Evolutionary conservation across 2,113 vertebrate species (phyloP).

Genomic region (Meleagris gallopavo): DNA sequence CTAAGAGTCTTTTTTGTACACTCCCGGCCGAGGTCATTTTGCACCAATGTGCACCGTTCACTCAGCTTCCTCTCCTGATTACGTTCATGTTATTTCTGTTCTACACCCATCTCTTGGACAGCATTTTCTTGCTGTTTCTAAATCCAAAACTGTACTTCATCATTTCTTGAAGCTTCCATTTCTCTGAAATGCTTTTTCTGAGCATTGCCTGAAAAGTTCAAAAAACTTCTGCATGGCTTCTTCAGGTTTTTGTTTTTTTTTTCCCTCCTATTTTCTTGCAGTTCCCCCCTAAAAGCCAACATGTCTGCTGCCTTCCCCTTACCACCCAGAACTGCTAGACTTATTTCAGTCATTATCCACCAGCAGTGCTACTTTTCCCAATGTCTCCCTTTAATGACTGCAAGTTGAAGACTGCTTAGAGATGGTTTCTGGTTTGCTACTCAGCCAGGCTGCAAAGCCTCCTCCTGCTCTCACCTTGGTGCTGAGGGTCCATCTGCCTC

Average conservation of each 20-base stretch:
- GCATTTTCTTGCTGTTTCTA: neutral
- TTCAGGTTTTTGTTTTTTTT: neutral
- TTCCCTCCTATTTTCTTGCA: neutral
- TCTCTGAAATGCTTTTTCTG: neutral
- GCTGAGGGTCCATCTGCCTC: neutral
- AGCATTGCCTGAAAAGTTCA: neutral
- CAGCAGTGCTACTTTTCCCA: neutral
- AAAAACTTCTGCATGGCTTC: neutral
- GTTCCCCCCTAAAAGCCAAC: neutral
- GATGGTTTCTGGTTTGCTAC: neutral
- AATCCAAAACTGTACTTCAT: neutral
- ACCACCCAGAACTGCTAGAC: neutral
- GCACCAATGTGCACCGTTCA: neutral
- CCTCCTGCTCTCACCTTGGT: neutral
- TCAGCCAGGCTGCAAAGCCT: neutral
- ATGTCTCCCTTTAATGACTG: neutral
- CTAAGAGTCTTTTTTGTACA: neutral
- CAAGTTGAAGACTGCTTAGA: neutral
- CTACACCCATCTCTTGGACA: neutral
- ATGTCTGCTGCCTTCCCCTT: neutral
- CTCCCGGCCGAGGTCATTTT: neutral
- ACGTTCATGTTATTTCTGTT: constrained; percentile 10
- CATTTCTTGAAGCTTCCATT: neutral
- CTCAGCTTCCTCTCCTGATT: neutral
- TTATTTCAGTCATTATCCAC: neutral